Evolutionary conservation across 1,140 invertebrate genomes (phyloP).

Genomic region (Samia ricini): DNA sequence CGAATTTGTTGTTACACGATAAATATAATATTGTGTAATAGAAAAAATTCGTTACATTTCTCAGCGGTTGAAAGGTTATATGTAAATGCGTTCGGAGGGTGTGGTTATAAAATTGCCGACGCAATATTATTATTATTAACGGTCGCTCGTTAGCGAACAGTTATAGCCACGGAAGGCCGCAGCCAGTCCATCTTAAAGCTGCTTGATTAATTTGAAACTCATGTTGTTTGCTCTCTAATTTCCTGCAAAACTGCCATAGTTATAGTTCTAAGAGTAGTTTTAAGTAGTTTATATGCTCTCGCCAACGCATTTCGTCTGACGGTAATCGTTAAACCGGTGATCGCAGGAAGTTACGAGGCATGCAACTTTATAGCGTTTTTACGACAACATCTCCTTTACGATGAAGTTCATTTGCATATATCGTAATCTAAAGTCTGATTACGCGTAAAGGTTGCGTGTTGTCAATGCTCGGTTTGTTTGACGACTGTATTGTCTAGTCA

Average conservation of each 20-base stretch:
- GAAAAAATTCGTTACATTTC: background rate
- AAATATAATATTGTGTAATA: background rate
- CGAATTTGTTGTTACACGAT: background rate
- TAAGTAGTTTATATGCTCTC: constrained; percentile 36
- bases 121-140: background rate
- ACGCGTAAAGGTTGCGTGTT: background rate
- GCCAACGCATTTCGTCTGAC: constrained; percentile 23
- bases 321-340: constrained; percentile 30
- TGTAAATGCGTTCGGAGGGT: background rate
- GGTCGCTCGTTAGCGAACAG: background rate
- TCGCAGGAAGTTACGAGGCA: constrained; percentile 49
- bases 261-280: constrained; percentile 48
- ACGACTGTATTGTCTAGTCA: constrained; percentile 42
- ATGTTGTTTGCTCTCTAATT: constrained; percentile 57
- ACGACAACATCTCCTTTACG: background rate
- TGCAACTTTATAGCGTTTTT: constrained; percentile 24
- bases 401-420: background rate
- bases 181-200: constrained; percentile 47
- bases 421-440: background rate
- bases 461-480: constrained; percentile 20
- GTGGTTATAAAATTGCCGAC: background rate
- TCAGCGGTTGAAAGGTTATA: background rate
- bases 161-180: constrained; percentile 20
- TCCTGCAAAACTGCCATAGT: constrained; percentile 62
- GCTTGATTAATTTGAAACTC: constrained; percentile 56